phyloP scores from a whole-genome alignment of 1,140 invertebrate genomes.

The Drosophila nigromelanica region DNA sequence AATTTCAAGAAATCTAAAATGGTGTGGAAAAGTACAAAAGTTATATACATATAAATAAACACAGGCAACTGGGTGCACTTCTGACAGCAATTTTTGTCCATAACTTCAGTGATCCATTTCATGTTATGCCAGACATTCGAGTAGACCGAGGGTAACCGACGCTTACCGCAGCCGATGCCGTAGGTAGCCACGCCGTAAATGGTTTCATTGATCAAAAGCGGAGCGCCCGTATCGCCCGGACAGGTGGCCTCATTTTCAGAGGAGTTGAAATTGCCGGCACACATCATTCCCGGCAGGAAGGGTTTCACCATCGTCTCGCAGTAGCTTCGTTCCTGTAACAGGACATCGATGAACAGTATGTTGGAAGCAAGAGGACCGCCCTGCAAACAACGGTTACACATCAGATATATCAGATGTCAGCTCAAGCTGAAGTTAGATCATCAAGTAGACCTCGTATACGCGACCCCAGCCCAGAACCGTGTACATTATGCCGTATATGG shows the following conservation, averaged over 20 bases:
- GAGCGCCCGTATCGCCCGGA: slow-evolving; percentile 50
- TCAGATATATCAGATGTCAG: neutral
- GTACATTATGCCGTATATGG: slow-evolving; percentile 24
- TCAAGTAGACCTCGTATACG: slow-evolving; percentile 30
- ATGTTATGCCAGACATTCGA: slow-evolving; percentile 51
- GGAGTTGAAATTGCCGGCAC: slow-evolving; percentile 46
- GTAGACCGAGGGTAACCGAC: slow-evolving; percentile 41
- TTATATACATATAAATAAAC: neutral
- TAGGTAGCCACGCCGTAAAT: slow-evolving; percentile 59
- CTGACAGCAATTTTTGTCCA: neutral
- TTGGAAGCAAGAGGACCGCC: slow-evolving; percentile 37
- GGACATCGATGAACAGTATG: slow-evolving; percentile 46
- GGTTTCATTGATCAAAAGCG: slow-evolving; percentile 35
- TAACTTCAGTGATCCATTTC: slow-evolving; percentile 37
- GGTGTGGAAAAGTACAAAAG: too few species aligned
- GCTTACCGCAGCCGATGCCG: slow-evolving; percentile 46
- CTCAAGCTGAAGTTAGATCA: too few species aligned
- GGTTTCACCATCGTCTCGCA: slow-evolving; percentile 27
- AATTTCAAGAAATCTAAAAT: too few species aligned
- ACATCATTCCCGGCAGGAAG: slow-evolving; percentile 56
- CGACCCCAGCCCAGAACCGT: slow-evolving; percentile 60
- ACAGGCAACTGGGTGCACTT: neutral
- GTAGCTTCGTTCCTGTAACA: slow-evolving; percentile 4
- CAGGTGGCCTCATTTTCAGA: slow-evolving; percentile 48
- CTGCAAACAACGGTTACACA: slow-evolving; percentile 14